Evolutionary conservation across 2,797 vertebrate genomes (phyloP).

Genomic region (Cetoscarus ocellatus): DNA sequence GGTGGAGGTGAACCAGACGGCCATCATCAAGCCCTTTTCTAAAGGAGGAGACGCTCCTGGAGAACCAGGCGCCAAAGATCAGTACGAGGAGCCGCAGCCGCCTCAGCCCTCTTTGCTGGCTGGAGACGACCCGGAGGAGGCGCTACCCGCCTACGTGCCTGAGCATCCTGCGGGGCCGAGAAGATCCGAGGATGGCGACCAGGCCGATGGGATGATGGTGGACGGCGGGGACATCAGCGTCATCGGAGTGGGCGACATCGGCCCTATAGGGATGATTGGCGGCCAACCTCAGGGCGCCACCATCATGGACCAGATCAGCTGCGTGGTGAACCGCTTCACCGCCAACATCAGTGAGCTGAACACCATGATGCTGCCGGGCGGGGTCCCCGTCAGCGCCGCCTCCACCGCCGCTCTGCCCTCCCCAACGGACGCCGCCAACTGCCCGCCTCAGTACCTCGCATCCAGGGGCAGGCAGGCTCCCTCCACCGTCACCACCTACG

Average conservation of each 20-base stretch:
- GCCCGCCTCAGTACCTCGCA: conserved; percentile 85
- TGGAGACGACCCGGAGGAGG: conserved; percentile 60
- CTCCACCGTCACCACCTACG: conserved; percentile 91
- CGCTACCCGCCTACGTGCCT: conserved; percentile 83
- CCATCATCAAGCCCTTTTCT: conserved; percentile 98
- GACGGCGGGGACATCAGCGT: conserved; percentile 59
- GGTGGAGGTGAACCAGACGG: conserved; percentile 92
- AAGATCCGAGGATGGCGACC: conserved; percentile 48
- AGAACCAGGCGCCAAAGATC: conserved; percentile 82
- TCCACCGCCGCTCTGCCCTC: conserved; percentile 32
- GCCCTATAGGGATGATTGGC: conserved; percentile 67
- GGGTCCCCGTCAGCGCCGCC: conserved; percentile 60
- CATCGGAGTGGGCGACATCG: conserved; percentile 72
- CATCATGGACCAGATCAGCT: conserved; percentile 98
- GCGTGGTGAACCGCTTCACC: conserved; percentile 96
- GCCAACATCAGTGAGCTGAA: conserved; percentile 98
- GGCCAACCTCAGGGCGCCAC: conserved; percentile 90
- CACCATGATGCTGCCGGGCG: conserved; percentile 95
- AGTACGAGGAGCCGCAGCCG: conserved; percentile 85
- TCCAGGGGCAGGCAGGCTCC: conserved; percentile 88
- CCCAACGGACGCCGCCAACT: conserved; percentile 46
- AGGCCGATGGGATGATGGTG: not conserved
- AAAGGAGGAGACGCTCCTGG: conserved; percentile 85
- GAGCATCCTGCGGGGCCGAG: conserved; percentile 78
- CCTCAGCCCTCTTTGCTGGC: conserved; percentile 78